phyloP scores from a whole-genome alignment of 1,140 invertebrate genomes.

The Mya arenaria region DNA sequence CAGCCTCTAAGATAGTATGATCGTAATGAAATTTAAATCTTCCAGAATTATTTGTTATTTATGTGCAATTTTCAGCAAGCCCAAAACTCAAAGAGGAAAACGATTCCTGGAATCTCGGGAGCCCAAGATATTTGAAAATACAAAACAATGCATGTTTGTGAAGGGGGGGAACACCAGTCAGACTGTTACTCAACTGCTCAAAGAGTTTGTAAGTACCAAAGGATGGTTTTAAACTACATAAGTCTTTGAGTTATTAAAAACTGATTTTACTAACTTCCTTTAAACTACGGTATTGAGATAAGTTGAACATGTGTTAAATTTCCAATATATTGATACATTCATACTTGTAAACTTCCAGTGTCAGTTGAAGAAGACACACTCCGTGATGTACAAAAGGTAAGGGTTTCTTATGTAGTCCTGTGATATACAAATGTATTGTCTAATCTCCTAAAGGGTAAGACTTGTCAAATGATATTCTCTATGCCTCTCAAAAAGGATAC shows the following conservation, averaged over 20 bases:
- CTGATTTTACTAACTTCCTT: too few relatives aligned
- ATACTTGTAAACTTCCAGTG: conserved; percentile 83
- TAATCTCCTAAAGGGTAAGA: too few relatives aligned
- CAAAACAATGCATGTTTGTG: conserved; percentile 92
- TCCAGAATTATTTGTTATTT: too few relatives aligned
- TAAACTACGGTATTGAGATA: too few relatives aligned
- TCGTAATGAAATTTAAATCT: too few relatives aligned
- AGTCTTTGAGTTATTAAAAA: too few relatives aligned
- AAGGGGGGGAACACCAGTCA: conserved; percentile 93
- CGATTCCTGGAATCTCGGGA: conserved; percentile 90
- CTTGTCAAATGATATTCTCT: too few relatives aligned
- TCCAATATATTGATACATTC: background rate
- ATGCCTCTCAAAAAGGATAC: too few relatives aligned
- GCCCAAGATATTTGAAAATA: conserved; percentile 94
- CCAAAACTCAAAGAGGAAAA: conserved; percentile 94
- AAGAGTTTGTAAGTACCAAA: conserved; percentile 86
- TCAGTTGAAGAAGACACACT: conserved; percentile 92
- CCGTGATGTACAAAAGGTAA: conserved; percentile 87
- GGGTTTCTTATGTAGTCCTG: too few relatives aligned
- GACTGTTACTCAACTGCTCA: conserved; percentile 88
- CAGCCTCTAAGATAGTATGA: too few relatives aligned
- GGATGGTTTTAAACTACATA: background rate
- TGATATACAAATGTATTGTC: too few relatives aligned
- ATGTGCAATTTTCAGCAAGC: conserved; percentile 87
- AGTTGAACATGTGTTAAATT: too few relatives aligned